Percentiles rank a stretch among this genome's conserved stretches.
phyloP scores from a whole-genome alignment of 1,140 invertebrate genomes.

The Leptopilina boulardi region DNA sequence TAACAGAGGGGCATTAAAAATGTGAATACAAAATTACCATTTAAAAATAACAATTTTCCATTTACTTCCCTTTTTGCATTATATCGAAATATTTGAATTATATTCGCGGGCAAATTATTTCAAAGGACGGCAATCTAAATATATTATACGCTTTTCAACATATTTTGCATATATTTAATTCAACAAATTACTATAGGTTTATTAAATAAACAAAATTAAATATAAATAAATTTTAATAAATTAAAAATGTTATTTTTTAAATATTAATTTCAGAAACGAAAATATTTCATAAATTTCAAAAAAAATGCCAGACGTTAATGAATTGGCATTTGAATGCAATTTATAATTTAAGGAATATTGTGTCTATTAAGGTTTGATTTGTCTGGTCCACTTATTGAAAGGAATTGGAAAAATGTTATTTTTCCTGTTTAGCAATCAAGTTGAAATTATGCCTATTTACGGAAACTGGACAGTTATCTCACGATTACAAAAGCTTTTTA shows the following conservation, averaged over 20 bases:
- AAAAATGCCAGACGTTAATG: neutral
- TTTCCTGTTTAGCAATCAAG: neutral
- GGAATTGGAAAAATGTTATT: conserved; percentile 33
- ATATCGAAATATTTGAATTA: no score
- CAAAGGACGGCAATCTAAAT: no score
- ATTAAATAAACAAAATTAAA: no score
- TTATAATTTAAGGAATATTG: neutral
- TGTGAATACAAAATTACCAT: conserved; percentile 4
- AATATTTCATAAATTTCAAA: neutral
- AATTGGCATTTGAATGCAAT: neutral
- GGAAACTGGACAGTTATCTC: conserved; percentile 11
- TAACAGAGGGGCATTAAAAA: conserved; percentile 29
- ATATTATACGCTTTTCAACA: no score
- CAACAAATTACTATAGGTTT: no score
- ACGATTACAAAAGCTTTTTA: conserved; percentile 25
- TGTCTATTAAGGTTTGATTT: neutral
- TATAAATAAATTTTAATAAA: no score
- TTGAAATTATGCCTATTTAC: conserved; percentile 3
- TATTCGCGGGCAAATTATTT: no score
- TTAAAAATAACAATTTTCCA: neutral
- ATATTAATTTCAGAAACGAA: no score
- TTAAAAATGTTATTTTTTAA: no score
- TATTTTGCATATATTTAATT: no score
- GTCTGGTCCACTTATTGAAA: neutral
- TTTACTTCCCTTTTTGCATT: conserved; percentile 19